Evolutionary conservation across 2,113 vertebrate species (phyloP), one percentile per base, ranked within the genome.

Genomic region (Alosa alosa): DNA sequence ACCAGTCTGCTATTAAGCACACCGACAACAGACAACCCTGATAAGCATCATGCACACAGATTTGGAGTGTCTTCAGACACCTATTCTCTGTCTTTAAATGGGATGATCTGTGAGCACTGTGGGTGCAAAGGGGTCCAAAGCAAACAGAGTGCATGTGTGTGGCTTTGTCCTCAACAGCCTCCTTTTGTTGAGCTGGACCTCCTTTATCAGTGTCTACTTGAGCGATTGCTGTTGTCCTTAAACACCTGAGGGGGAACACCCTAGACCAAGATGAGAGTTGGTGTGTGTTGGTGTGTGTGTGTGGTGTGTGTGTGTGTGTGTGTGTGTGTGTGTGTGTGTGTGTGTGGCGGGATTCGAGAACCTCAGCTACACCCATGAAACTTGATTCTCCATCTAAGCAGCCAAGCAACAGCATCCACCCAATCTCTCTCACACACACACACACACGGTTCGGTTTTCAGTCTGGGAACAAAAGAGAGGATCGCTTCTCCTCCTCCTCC

Each of bases 371-470:
- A 72, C 64, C 64, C 64, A 36, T 31, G 64, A 7, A 72, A 72
- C 64, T 72, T 15, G 64, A 72, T 72, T 36, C 64, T 36, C 25
- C n/a, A 25, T 25, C 60, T 1, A 57, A 18, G 18, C 20, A 25
- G 60, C 60, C 22, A 36, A 11, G 64, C n/a, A 72, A 72, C 25
- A 72, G 10, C 64, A 36, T 72, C 64, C 9, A 72, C 64, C 57
- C 57, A 22, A 72, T 72, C 64, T 13, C n/a, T 72, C 25, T 31
- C n/a, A 36, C 64, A 36, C 25, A 11, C 64, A 31, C n/a, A 25
- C 22, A 25, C 60, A 68, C 60, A 68, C 60, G 41, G 72, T 88
- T 50, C 86, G 85, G 82, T 86, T 90, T 87, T 86, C 49, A 81
- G 81, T 82, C 57, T 8, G 68, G 13, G 86, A 36, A 72, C 64